Evolutionary conservation across 2,888 invertebrate species (phyloP).

Genomic region (Oasisia sp.): DNA sequence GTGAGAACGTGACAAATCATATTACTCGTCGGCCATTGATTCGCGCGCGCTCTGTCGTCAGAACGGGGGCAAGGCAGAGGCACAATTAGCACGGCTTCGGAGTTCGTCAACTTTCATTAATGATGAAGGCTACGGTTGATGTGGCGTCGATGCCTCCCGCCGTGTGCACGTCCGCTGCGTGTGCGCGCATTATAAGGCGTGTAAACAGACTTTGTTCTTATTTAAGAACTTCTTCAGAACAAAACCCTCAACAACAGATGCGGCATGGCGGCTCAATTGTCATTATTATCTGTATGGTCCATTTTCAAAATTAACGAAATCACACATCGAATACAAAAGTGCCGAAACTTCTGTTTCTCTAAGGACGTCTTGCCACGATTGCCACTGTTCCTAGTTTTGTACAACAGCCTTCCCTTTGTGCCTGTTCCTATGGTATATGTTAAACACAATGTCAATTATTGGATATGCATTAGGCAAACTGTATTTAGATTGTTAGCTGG

Average conservation of each 20-base stretch:
- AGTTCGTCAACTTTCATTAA: slow-evolving; percentile 13
- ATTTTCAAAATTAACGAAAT: not conserved
- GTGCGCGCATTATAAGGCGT: not conserved
- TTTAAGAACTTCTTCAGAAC: not conserved
- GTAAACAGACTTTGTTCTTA: not conserved
- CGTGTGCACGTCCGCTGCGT: not conserved
- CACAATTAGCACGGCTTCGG: not conserved
- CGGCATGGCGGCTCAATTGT: not conserved
- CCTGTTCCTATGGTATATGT: no score
- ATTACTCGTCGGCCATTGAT: not conserved
- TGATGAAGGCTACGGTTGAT: not conserved
- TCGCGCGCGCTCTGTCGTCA: not conserved
- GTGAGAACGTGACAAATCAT: not conserved
- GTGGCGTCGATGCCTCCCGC: not conserved
- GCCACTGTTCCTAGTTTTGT: no score
- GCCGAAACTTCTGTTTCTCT: not conserved
- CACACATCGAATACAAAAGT: not conserved
- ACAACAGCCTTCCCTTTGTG: no score
- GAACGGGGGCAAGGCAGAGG: not conserved
- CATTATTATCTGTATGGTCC: not conserved
- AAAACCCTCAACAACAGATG: not conserved
- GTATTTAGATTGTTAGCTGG: no score
- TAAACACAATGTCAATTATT: no score
- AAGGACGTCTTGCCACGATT: not conserved
- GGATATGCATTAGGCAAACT: no score